Evolutionary conservation across 2,113 vertebrate genomes (phyloP), one percentile per base, ranked within the genome.

Genomic region (Furnarius figulus): DNA sequence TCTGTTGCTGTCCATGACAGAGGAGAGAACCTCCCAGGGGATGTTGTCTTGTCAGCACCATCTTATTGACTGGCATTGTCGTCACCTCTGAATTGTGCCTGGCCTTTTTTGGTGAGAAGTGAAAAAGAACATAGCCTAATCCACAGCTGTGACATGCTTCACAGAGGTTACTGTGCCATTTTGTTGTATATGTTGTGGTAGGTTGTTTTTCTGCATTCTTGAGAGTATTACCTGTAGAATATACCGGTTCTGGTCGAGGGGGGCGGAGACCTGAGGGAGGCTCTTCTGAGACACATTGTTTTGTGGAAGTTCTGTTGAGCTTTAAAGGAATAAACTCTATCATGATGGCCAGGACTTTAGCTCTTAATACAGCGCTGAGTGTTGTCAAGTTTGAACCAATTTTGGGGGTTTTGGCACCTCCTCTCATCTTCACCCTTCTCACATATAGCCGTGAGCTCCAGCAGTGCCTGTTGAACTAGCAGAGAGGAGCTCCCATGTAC

Each of bases 141-240:
- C 4, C 31, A 31, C 33, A 42, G 17, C 39, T 83, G 39, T 52
- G 37, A 77, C 44, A 12, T 39, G 40, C 25, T 66, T 92, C 20
- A 19, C 7, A 1, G 1, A 31, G 35, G 39, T 68, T 74, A 7
- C 50, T 16, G 37, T 71, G 56, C 44, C 28, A 1, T 33, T 66
- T 23, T 55, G 25, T 28, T 63, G 6, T 1, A 0, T 3, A 1
- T 23, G 23, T 25, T 53, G 70, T 44, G 44, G 8, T 42, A 28
- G 55, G 21, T 50, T 37, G 7, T 56, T 81, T 65, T 53, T 40
- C 44, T 47, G 20, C 4, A 0, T 49, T 56, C 53, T 52, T 61
- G 31, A 49, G 10, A n/a, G 6, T 21, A 3, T 20, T 40, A 20
- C 65, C 50, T 74, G 46, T 35, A 55, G 66, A 73, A 33, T 22